These are phyloP conservation scores for Thaumatotibia leucotreta DNA, from an alignment of 1,140 invertebrate genomes.

Conservation along the genomic window DNA sequence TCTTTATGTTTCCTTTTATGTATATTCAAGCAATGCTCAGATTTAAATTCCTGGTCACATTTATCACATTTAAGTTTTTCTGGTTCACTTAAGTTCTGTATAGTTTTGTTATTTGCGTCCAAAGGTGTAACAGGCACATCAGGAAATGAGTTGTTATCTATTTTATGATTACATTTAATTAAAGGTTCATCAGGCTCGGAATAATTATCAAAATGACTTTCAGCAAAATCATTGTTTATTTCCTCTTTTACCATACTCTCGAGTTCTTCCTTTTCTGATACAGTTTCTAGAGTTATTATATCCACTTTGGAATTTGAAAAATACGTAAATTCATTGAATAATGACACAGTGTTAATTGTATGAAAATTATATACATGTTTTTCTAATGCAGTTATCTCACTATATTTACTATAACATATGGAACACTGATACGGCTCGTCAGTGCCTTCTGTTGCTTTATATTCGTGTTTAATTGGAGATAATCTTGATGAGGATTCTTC, in stretches of 20 bases:
- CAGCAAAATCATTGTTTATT: neutral
- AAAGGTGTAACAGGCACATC: neutral
- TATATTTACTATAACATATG: neutral
- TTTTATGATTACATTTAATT: neutral
- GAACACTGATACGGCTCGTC: slow-evolving; percentile 1
- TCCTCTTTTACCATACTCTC: neutral
- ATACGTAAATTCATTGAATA: neutral
- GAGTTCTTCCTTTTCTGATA: neutral
- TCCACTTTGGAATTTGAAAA: neutral
- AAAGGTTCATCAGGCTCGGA: neutral
- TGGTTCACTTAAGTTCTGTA: neutral
- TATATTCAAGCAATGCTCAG: slow-evolving; percentile 15
- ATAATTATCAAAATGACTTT: neutral
- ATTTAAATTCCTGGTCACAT: slow-evolving; percentile 22
- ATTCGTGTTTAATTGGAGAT: neutral
- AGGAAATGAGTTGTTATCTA: neutral
- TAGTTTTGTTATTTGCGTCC: neutral
- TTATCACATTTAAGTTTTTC: neutral
- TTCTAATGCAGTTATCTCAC: neutral
- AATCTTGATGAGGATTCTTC: neutral
- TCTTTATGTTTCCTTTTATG: slow-evolving; percentile 26
- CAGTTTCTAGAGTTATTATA: neutral
- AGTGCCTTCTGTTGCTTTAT: neutral
- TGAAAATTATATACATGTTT: neutral
- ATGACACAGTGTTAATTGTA: neutral